Conservation (phyloP, 2,888 invertebrate genomes). For the Drosophila longiperda region DNA sequence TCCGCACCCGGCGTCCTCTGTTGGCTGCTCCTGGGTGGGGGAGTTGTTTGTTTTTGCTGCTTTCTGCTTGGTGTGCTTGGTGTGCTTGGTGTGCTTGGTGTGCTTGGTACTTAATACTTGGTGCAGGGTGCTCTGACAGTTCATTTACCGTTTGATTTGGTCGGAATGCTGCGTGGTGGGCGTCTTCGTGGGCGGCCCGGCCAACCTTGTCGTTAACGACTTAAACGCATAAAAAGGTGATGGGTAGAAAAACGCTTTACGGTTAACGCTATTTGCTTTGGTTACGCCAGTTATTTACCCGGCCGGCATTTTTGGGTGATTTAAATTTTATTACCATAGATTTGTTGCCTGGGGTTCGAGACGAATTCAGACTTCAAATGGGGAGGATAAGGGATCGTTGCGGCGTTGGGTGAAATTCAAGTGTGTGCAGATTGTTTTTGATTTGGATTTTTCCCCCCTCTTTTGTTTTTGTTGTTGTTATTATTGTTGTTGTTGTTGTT, state of each 20-base stretch:
- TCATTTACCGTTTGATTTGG: conserved; percentile 56
- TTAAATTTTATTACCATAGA: conserved; percentile 82
- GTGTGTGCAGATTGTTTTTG: conserved; percentile 71
- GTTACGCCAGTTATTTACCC: conserved; percentile 46
- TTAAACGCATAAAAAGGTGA: conserved; percentile 51
- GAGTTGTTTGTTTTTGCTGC: conserved; percentile 13
- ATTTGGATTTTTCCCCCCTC: conserved; percentile 13
- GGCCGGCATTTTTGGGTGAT: conserved; percentile 68
- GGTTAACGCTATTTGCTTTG: conserved; percentile 43
- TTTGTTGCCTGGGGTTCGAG: conserved; percentile 57
- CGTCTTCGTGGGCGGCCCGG: conserved; percentile 50
- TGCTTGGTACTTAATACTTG: conserved; percentile 11
- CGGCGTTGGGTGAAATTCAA: conserved; percentile 65
- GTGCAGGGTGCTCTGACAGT: conserved; percentile 32
- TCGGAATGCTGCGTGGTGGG: conserved; percentile 42
- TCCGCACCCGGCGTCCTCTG: conserved; percentile 1
- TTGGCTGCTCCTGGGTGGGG: not conserved
- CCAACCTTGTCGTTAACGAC: conserved; percentile 69
- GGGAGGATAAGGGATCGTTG: conserved; percentile 13
- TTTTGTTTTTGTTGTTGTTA: not conserved
- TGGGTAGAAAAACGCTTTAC: conserved; percentile 53
- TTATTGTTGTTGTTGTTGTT: not conserved
- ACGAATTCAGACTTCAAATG: conserved; percentile 26
- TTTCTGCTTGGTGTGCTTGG: not conserved
- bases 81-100: not conserved